These are phyloP conservation scores for Sarcophaga subvicina DNA, from an alignment of 2,888 invertebrate species.

Conservation along the genomic window DNA sequence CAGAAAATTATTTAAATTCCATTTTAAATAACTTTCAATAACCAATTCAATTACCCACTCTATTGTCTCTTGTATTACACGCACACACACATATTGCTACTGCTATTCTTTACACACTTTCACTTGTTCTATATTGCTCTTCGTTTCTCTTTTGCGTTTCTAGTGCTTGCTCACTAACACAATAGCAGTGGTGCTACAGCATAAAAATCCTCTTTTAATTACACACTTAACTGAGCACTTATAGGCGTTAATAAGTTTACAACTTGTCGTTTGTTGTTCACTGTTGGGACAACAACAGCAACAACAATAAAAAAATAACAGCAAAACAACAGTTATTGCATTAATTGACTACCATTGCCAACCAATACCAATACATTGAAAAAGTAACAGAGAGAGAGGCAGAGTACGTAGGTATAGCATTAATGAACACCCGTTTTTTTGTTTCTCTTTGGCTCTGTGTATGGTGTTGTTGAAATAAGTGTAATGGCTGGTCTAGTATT, in stretches of 20 bases:
- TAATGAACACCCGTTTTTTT: neutral
- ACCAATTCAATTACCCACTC: slow-evolving; percentile 61
- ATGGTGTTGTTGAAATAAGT: too few species aligned
- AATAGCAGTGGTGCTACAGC: too few species aligned
- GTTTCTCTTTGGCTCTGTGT: too few species aligned
- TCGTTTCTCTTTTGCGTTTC: neutral
- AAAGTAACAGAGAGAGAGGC: neutral
- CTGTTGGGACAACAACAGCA: neutral
- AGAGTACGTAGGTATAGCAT: neutral
- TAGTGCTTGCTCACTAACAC: neutral
- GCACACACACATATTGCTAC: neutral
- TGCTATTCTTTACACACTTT: neutral
- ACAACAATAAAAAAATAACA: neutral
- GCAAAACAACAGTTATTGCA: neutral
- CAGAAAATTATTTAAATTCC: slow-evolving; percentile 48
- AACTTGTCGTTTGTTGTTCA: slow-evolving; percentile 18
- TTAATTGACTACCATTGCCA: slow-evolving; percentile 30
- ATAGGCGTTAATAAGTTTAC: slow-evolving; percentile 66
- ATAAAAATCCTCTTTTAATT: slow-evolving; percentile 59
- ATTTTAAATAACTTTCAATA: slow-evolving; percentile 57
- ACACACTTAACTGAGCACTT: slow-evolving; percentile 64
- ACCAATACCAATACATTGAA: neutral
- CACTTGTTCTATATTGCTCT: neutral
- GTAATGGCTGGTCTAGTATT: slow-evolving; percentile 10
- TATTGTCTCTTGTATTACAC: neutral